Percentiles rank a stretch among this genome's conserved stretches.
Conservation (phyloP, 1,140 invertebrate genomes). For the Druon quercuslanigerum region DNA sequence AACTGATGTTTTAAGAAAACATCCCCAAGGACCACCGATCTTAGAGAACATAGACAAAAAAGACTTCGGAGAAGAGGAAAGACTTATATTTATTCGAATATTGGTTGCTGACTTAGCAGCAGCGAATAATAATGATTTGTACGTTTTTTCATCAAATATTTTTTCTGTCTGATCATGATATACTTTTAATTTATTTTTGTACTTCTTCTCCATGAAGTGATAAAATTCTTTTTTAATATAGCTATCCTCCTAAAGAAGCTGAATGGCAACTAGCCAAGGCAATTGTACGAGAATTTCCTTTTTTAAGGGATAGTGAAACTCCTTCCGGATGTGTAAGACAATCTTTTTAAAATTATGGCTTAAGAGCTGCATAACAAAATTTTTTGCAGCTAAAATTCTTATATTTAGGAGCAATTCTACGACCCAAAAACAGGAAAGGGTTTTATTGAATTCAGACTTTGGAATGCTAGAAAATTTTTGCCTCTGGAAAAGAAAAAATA, state of each 20-base stretch:
- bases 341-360: not conserved
- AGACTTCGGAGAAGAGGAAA: constrained; percentile 1
- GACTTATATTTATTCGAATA: not conserved
- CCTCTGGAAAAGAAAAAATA: no score
- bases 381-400: no score
- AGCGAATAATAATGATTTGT: not conserved
- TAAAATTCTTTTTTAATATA: not conserved
- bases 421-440: no score
- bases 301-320: not conserved
- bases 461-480: no score
- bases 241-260: not conserved
- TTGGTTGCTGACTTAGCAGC: not conserved
- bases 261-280: not conserved
- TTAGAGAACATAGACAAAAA: not conserved
- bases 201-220: no score
- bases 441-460: no score
- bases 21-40: not conserved
- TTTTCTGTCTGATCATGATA: not conserved
- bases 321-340: not conserved
- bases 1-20: not conserved
- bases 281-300: not conserved
- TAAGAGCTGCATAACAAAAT: no score
- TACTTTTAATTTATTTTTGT: not conserved
- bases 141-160: not conserved
- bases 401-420: no score